phyloP scores from a whole-genome alignment of 2,888 invertebrate genomes.

The Hyalella azteca region DNA sequence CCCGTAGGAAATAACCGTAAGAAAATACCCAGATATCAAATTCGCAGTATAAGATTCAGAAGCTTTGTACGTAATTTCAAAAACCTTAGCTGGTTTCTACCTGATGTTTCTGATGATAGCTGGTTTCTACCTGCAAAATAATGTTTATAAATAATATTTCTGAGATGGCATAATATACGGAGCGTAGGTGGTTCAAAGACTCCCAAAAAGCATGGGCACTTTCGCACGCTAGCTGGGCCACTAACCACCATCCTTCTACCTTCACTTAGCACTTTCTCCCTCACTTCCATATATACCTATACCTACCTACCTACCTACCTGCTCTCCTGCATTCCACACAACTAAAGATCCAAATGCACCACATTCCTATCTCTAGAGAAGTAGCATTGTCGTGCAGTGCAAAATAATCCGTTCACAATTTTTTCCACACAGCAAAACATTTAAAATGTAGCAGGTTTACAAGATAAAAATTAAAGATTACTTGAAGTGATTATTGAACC shows the following conservation, averaged over 20 bases:
- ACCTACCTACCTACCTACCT: neutral
- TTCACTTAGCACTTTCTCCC: neutral
- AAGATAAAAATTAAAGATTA: too few species aligned
- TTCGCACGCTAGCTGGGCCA: neutral
- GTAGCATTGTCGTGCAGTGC: neutral
- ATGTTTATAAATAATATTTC: too few species aligned
- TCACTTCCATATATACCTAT: neutral
- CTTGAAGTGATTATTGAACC: too few species aligned
- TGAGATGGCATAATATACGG: neutral
- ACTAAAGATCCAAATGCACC: neutral
- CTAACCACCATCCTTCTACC: slow-evolving; percentile 2
- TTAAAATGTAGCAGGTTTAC: too few species aligned
- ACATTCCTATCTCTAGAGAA: neutral
- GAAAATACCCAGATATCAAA: too few species aligned
- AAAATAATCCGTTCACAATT: neutral
- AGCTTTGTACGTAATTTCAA: too few species aligned
- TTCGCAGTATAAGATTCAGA: too few species aligned
- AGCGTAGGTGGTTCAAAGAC: neutral
- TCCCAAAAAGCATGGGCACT: neutral
- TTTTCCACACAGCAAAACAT: too few species aligned
- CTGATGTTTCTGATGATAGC: too few species aligned
- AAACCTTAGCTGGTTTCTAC: too few species aligned
- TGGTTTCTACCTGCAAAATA: too few species aligned
- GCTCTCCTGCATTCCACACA: slow-evolving; percentile 21
- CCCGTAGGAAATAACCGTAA: too few species aligned